A percentile compares a stretch with the other conserved stretches of the same genome.
Evolutionary conservation across 2,797 vertebrate genomes (phyloP).

Genomic region (Babyrousa celebensis): DNA sequence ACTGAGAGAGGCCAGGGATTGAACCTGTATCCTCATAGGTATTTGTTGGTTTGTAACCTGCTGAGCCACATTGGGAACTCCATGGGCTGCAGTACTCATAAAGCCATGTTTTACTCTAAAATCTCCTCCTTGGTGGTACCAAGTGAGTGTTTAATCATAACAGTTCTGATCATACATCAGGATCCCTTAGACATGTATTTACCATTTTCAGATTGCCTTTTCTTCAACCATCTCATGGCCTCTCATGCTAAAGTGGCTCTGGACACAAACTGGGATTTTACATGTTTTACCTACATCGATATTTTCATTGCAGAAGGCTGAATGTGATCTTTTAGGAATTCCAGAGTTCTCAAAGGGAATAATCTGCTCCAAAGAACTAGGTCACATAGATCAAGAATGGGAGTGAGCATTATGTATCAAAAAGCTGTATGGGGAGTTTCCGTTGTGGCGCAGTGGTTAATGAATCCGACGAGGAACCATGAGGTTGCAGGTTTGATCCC

Average conservation of each 20-base stretch:
- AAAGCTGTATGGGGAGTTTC: too few species aligned
- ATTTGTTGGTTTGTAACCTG: too few species aligned
- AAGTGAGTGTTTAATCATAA: background rate
- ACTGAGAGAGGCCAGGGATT: too few species aligned
- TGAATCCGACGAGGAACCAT: too few species aligned
- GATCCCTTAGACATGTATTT: constrained; percentile 25
- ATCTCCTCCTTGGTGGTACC: background rate
- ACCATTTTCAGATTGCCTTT: constrained; percentile 56
- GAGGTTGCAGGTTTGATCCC: too few species aligned
- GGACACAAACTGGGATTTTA: constrained; percentile 63
- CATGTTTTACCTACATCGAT: constrained; percentile 56
- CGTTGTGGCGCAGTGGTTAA: too few species aligned
- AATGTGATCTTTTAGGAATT: constrained; percentile 65
- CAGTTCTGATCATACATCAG: background rate
- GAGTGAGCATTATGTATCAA: background rate
- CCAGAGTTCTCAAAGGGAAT: constrained; percentile 14
- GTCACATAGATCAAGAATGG: background rate
- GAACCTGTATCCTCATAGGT: too few species aligned
- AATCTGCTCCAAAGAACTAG: constrained; percentile 49
- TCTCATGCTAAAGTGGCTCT: constrained; percentile 58
- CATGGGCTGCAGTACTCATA: background rate
- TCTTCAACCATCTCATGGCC: background rate
- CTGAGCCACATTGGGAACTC: too few species aligned
- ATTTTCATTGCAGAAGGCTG: constrained; percentile 63
- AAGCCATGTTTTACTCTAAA: background rate